phyloP scores from a whole-genome alignment of 2,113 vertebrate species.

The Siniperca chuatsi region DNA sequence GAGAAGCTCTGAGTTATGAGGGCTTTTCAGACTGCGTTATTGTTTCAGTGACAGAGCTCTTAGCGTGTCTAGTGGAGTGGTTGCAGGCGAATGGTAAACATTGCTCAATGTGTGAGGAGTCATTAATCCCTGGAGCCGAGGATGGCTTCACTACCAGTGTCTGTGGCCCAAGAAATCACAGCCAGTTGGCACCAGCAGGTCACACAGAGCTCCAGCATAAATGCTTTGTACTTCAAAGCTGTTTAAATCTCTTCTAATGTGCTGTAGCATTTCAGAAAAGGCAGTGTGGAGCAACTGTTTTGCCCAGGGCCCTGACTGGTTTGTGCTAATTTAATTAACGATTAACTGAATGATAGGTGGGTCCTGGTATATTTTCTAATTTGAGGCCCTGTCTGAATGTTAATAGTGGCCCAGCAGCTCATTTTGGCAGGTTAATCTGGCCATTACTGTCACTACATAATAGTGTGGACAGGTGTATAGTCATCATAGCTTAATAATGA shows the following conservation, averaged over 20 bases:
- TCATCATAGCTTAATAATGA: background rate
- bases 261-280: slow-evolving; percentile 47
- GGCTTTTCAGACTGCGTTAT: slow-evolving; percentile 82
- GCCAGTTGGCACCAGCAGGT: slow-evolving; percentile 78
- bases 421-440: background rate
- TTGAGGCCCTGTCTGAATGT: background rate
- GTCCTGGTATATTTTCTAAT: background rate
- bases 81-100: slow-evolving; percentile 83
- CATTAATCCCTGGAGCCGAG: slow-evolving; percentile 82
- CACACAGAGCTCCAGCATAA: slow-evolving; percentile 66
- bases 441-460: background rate
- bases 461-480: background rate
- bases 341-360: background rate
- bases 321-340: background rate
- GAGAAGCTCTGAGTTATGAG: slow-evolving; percentile 84
- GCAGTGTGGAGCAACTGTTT: background rate
- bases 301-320: background rate
- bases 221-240: slow-evolving; percentile 64
- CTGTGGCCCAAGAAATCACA: slow-evolving; percentile 80
- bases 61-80: slow-evolving; percentile 77
- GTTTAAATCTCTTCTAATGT: slow-evolving; percentile 68
- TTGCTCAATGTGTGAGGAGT: slow-evolving; percentile 78
- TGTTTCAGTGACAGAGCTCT: slow-evolving; percentile 86
- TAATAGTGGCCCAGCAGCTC: background rate
- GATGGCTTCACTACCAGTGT: slow-evolving; percentile 71